phyloP scores from a whole-genome alignment of 2,113 vertebrate species.

The Oophaga pumilio region DNA sequence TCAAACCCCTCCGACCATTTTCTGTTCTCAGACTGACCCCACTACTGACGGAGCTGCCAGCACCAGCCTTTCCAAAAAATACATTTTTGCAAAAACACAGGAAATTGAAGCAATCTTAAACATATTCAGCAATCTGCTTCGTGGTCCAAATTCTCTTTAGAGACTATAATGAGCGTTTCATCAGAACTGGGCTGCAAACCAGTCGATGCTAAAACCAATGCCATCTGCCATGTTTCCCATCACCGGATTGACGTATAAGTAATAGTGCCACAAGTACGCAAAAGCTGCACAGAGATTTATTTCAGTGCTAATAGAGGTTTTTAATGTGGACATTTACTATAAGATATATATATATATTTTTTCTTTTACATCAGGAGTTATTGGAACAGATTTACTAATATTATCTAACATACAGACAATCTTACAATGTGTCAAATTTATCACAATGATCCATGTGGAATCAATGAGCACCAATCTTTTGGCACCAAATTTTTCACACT shows the following conservation, averaged over 20 bases:
- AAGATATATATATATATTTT: too few species aligned
- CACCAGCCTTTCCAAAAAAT: constrained; percentile 56
- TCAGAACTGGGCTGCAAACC: constrained; percentile 41
- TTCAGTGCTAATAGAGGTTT: neutral
- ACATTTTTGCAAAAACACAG: constrained; percentile 59
- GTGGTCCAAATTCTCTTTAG: constrained; percentile 57
- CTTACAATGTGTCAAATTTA: too few species aligned
- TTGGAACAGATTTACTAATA: too few species aligned
- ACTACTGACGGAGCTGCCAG: constrained; percentile 46
- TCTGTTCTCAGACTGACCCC: constrained; percentile 54
- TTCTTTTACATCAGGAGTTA: too few species aligned
- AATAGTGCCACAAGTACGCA: neutral
- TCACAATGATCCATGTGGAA: too few species aligned
- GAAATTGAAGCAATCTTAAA: constrained; percentile 59
- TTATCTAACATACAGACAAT: too few species aligned
- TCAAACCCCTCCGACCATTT: neutral
- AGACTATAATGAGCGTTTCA: constrained; percentile 53
- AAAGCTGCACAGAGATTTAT: too few species aligned
- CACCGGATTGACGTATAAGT: neutral
- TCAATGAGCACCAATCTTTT: too few species aligned
- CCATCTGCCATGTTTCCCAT: constrained; percentile 24
- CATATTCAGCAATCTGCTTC: constrained; percentile 54
- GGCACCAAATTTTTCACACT: too few species aligned
- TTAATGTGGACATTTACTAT: neutral
- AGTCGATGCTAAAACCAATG: neutral